phyloP scores from a whole-genome alignment of 2,888 invertebrate species.

The Smittia sp. region DNA sequence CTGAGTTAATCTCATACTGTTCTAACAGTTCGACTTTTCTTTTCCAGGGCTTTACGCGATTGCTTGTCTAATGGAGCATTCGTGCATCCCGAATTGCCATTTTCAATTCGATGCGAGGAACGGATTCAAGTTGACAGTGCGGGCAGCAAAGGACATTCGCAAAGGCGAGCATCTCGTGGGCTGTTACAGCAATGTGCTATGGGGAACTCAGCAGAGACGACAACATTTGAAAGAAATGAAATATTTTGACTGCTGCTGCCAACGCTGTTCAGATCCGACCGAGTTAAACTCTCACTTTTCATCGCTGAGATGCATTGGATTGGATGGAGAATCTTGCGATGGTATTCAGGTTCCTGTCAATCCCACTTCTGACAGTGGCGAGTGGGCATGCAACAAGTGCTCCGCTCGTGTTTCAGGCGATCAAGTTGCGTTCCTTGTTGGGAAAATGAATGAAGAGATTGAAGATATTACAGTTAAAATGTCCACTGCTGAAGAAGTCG shows the following conservation, averaged over 20 bases:
- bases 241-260: conserved; percentile 72
- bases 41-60: conserved; percentile 71
- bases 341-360: conserved; percentile 70
- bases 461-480: conserved; percentile 62
- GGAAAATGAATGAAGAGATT: conserved; percentile 74
- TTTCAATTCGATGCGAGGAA: conserved; percentile 62
- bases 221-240: conserved; percentile 76
- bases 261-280: conserved; percentile 73
- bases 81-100: conserved; percentile 75
- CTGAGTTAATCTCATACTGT: no score
- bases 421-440: conserved; percentile 63
- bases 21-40: no score
- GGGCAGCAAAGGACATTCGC: conserved; percentile 64
- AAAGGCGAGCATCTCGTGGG: conserved; percentile 75
- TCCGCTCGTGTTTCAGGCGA: conserved; percentile 62
- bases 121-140: conserved; percentile 65
- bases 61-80: conserved; percentile 78
- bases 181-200: conserved; percentile 83
- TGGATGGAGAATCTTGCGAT: conserved; percentile 55
- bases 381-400: conserved; percentile 76
- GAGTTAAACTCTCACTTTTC: conserved; percentile 74
- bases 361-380: conserved; percentile 66
- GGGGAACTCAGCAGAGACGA: conserved; percentile 79
- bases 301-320: conserved; percentile 64
- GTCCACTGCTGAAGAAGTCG: conserved; percentile 58